Evolutionary conservation across 1,140 invertebrate species (phyloP), one percentile per base, ranked within the genome.

Genomic region (Maconellicoccus hirsutus): DNA sequence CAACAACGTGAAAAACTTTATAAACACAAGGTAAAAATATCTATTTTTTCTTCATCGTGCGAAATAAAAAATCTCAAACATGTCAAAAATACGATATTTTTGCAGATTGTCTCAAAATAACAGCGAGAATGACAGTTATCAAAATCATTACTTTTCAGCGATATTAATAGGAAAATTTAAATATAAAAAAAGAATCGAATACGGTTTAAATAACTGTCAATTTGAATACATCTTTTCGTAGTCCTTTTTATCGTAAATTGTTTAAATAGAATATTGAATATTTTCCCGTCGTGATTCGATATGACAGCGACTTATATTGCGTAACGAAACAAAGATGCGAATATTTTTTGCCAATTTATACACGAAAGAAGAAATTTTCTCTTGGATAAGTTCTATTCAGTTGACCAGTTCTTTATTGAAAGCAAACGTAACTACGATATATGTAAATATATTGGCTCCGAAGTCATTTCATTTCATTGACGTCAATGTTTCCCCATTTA

Each of bases 161-260:
- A 33, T 33, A 33, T 33, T 33, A 33, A 33, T 33, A 33, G 12
- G 29, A 12, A 33, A 33, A 33, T 33, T 33, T 33, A 12, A 33
- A 33, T 12, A 33, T 12, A 33, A 12, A 33, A 6, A 33, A 3
- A 3, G 29, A 33, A 33, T 33, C 29, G 29, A 33, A 12, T 12
- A 33, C 29, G 12, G 29, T 33, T 33, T 33, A 52, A 25, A 25
- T 66, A 66, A 66, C 61, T 66, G 61, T 66, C 61, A 66, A 26
- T 66, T 23, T 25, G 22, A 26, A 66, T 66, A 25, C 25, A 26
- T 23, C 61, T 8, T 66, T 66, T 66, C 22, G 6, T 66, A 6
- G 10, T 25, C 10, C 3, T 23, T 66, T n/a, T n/a, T n/a, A n/a
- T n/a, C n/a, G 22, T 10, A 23, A 66, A 66, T 66, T 66, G 61